phyloP scores from a whole-genome alignment of 2,797 vertebrate species.

The Ctenochaetus hawaiiensis region DNA sequence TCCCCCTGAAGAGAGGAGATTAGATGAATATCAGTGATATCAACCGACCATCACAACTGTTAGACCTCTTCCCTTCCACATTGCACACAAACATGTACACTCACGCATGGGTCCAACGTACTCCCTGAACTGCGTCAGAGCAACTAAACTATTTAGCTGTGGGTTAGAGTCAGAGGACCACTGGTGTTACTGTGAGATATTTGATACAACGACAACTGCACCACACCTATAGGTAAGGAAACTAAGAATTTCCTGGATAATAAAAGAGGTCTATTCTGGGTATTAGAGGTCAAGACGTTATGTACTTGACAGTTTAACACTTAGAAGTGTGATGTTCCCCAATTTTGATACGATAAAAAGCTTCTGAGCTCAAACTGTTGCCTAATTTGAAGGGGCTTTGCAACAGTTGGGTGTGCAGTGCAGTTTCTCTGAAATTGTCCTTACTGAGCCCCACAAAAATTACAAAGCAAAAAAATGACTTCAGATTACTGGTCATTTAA shows the following conservation, averaged over 20 bases:
- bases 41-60: slow-evolving; percentile 66
- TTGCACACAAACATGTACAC: slow-evolving; percentile 38
- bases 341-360: slow-evolving; percentile 44
- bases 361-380: slow-evolving; percentile 39
- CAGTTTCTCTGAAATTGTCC: background rate
- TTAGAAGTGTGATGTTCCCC: slow-evolving; percentile 51
- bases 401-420: slow-evolving; percentile 8
- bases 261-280: slow-evolving; percentile 77
- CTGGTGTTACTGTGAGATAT: slow-evolving; percentile 78
- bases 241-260: slow-evolving; percentile 83
- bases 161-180: slow-evolving; percentile 59
- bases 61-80: slow-evolving; percentile 53
- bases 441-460: slow-evolving; percentile 27
- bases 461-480: slow-evolving; percentile 1
- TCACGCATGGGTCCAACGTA: slow-evolving; percentile 42
- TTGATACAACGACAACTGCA: slow-evolving; percentile 75
- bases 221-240: slow-evolving; percentile 83
- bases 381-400: slow-evolving; percentile 40
- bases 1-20: slow-evolving; percentile 68
- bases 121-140: slow-evolving; percentile 71
- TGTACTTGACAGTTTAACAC: slow-evolving; percentile 78
- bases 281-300: slow-evolving; percentile 71
- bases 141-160: slow-evolving; percentile 60
- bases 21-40: slow-evolving; percentile 75
- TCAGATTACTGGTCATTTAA: background rate